These are phyloP conservation scores for Vicugna pacos DNA, from an alignment of 2,113 vertebrate species.

Conservation along the genomic window DNA sequence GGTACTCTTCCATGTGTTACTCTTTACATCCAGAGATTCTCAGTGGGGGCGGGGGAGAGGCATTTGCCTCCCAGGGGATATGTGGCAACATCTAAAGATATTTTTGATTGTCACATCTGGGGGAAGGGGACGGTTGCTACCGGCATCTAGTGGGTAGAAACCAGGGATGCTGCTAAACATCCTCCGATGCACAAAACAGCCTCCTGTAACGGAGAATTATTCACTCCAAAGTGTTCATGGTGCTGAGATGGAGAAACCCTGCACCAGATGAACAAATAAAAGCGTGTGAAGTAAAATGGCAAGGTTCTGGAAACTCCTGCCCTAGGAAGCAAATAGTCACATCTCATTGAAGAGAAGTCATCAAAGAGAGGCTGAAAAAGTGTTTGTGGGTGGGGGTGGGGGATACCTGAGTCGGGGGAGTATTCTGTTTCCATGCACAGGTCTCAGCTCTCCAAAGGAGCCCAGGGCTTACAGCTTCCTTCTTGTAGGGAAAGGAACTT, in stretches of 20 bases:
- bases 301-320: not conserved
- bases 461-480: not conserved
- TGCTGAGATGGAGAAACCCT: not conserved
- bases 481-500: not conserved
- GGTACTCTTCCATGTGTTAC: not conserved
- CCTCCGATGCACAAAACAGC: not conserved
- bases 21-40: not conserved
- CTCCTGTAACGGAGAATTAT: not conserved
- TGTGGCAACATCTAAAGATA: not conserved
- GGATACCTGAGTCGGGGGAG: not conserved
- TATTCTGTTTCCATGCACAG: not conserved
- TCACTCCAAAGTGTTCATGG: not conserved
- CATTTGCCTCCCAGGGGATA: not conserved
- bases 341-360: not conserved
- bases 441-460: not conserved
- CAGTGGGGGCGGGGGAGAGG: not conserved
- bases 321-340: not conserved
- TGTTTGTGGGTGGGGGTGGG: accelerated
- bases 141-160: not conserved
- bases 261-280: not conserved
- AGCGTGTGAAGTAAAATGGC: not conserved
- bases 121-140: not conserved
- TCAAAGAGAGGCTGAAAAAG: not conserved
- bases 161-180: not conserved
- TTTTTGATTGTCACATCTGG: not conserved